Evolutionary conservation across 2,113 vertebrate genomes (phyloP), one percentile per base, ranked within the genome.

Genomic region (Nyctibius bracteatus): DNA sequence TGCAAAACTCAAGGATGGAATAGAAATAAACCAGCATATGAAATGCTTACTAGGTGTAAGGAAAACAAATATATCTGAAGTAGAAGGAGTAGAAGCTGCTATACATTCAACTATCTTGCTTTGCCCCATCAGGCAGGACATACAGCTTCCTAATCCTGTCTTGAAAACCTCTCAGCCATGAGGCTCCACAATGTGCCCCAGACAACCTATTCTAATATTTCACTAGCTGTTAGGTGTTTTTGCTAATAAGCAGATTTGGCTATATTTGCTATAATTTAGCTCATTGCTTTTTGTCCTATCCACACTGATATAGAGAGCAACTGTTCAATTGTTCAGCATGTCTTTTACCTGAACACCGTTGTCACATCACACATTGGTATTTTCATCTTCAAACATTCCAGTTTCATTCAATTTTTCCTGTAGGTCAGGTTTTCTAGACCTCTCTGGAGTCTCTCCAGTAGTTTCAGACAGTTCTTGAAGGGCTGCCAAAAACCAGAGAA

Each of bases 391-490:
- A 88, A 83, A 51, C 37, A 43, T 82, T 52, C 7, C 5, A 0
- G 2, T 81, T 93, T 81, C 51, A 21, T 51, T 91, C 75, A 62
- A 58, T 81, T 21, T 88, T 92, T 90, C 33, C 72, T 62, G 49
- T 8, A 78, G 14, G 28, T 51, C 58, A 86, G 46, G 54, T 61
- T 93, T 80, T 92, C 51, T 57, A 86, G 63, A 77, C 14, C 21
- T 66, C 43, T 92, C 86, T 91, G 88, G 59, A 88, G 28, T 51
- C 28, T 55, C 12, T 93, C 63, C 72, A 74, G 43, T 55, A 81
- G 63, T 78, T 95, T 92, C 72, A 58, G 63, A 88, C 81, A 24
- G 63, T 59, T 94, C 63, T 67, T 94, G 91, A 95, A 78, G 80
- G 73, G 51, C 72, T 92, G 95, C 83, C 80, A 92, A 94, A 92